Conservation (phyloP, 2,797 vertebrate species). For the Gallirallus australis region DNA sequence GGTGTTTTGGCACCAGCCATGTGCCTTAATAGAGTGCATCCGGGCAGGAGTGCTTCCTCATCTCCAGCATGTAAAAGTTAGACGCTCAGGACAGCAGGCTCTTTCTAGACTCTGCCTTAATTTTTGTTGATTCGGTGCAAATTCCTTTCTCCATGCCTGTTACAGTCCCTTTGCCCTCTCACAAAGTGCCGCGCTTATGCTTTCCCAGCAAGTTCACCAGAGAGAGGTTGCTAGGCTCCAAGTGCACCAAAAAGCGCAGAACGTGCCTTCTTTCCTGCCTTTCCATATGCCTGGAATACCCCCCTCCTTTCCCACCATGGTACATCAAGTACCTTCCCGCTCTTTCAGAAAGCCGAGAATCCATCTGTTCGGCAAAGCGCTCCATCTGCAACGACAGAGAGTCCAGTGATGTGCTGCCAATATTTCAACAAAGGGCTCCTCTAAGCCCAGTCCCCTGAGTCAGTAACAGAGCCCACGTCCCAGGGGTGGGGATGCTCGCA, state of each 20-base stretch:
- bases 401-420: slow-evolving; percentile 68
- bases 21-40: background rate
- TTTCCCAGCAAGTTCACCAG: background rate
- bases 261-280: slow-evolving; percentile 26
- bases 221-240: slow-evolving; percentile 4
- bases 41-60: background rate
- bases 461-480: background rate
- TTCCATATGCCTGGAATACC: slow-evolving; percentile 43
- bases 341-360: slow-evolving; percentile 60
- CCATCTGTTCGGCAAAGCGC: slow-evolving; percentile 54
- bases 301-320: slow-evolving; percentile 1
- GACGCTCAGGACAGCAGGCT: background rate
- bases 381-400: slow-evolving; percentile 55
- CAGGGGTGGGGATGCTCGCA: background rate
- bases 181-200: background rate
- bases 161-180: background rate
- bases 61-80: background rate
- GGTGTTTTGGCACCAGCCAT: background rate
- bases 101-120: background rate
- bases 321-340: slow-evolving; percentile 64
- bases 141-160: background rate
- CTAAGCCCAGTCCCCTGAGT: slow-evolving; percentile 8
- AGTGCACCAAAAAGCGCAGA: slow-evolving; percentile 37
- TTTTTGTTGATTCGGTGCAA: background rate
- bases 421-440: slow-evolving; percentile 57